Conservation (phyloP, 2,888 invertebrate species). For the Mimachlamys varia region DNA sequence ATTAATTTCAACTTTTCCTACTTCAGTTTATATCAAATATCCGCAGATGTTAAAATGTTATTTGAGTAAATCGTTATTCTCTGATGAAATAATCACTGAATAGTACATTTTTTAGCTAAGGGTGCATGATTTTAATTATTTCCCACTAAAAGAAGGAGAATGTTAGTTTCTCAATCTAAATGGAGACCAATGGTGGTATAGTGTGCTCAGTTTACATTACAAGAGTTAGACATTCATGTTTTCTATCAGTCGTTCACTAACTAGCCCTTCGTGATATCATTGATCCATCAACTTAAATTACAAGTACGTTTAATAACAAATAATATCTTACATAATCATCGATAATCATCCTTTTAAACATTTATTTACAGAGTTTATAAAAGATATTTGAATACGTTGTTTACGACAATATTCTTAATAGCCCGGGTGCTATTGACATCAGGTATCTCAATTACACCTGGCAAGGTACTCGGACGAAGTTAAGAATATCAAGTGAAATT, state of each 20-base stretch:
- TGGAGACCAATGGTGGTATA: background rate
- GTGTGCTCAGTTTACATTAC: background rate
- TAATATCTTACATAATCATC: background rate
- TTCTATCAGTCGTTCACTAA: background rate
- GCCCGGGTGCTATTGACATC: background rate
- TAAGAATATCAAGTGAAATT: background rate
- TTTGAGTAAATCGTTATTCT: background rate
- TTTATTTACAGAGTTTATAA: background rate
- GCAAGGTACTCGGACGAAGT: background rate
- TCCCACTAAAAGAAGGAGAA: background rate
- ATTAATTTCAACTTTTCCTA: slow-evolving; percentile 27
- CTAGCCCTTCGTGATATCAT: background rate
- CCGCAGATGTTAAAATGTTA: slow-evolving; percentile 18
- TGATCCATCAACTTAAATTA: background rate
- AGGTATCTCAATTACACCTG: background rate
- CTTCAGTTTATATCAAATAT: slow-evolving; percentile 28
- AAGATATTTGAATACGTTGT: background rate
- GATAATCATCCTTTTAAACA: slow-evolving; percentile 1
- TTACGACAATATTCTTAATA: background rate
- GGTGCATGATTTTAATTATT: background rate
- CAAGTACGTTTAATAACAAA: background rate
- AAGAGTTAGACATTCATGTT: background rate
- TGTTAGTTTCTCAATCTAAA: slow-evolving; percentile 17
- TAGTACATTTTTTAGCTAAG: background rate
- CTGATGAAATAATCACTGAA: background rate